Evolutionary conservation across 2,888 invertebrate genomes (phyloP).

Genomic region (Drosophila planitibia): DNA sequence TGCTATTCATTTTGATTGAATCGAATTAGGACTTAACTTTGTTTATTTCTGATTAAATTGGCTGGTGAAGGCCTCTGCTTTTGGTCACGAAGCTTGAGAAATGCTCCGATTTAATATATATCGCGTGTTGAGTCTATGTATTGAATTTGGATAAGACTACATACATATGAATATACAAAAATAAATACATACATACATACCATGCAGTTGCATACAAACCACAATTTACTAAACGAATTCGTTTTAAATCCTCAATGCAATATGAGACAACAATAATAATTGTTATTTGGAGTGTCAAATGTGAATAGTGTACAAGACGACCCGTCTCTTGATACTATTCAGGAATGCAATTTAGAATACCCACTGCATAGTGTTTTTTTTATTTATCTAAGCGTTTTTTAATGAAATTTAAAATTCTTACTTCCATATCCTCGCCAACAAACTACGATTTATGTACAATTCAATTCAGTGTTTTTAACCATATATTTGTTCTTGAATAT

Average conservation of each 20-base stretch:
- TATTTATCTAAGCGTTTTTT: background rate
- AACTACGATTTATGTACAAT: background rate
- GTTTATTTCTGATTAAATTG: constrained; percentile 80
- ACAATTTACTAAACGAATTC: background rate
- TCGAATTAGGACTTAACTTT: constrained; percentile 80
- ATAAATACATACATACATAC: background rate
- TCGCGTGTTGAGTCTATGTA: constrained; percentile 52
- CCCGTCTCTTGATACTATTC: background rate
- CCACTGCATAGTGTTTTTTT: no score
- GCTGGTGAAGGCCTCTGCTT: constrained; percentile 60
- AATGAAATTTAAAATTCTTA: background rate
- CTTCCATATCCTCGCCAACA: background rate
- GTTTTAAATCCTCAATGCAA: background rate
- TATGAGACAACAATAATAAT: background rate
- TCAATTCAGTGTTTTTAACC: background rate
- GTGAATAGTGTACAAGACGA: background rate
- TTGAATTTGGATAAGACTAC: constrained; percentile 1
- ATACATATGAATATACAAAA: background rate
- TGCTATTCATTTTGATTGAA: constrained; percentile 79
- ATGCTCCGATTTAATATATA: constrained; percentile 28
- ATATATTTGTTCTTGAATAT: background rate
- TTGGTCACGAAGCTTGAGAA: constrained; percentile 58
- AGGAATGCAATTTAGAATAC: background rate
- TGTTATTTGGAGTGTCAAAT: background rate
- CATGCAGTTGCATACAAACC: background rate